Conservation (phyloP, 2,888 invertebrate genomes). For the Acronicta aceris region DNA sequence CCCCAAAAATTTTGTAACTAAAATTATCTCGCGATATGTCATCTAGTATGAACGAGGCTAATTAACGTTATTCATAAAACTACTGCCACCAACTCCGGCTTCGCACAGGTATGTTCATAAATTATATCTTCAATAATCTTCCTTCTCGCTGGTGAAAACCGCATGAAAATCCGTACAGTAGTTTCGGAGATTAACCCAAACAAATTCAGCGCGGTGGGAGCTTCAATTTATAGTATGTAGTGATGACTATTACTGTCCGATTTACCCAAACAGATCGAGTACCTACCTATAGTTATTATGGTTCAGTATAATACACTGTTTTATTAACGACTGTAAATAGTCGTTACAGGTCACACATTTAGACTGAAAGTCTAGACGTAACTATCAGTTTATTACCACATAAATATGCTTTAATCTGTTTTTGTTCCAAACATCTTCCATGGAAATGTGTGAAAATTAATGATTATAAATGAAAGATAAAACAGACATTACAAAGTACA, state of each 20-base stretch:
- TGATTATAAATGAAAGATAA: constrained; percentile 1
- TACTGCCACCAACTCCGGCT: too few species aligned
- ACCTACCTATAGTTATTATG: constrained; percentile 32
- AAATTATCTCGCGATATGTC: too few species aligned
- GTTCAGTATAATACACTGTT: constrained; percentile 12
- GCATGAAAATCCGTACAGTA: too few species aligned
- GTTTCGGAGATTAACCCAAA: too few species aligned
- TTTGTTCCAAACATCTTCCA: background rate
- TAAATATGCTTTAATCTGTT: constrained; percentile 8
- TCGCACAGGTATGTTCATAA: too few species aligned
- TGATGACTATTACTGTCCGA: background rate
- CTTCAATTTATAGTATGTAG: too few species aligned
- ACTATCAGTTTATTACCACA: constrained; percentile 1
- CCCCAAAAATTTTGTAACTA: too few species aligned
- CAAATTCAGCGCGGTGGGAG: too few species aligned
- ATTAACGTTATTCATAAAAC: too few species aligned
- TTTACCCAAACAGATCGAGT: constrained; percentile 45
- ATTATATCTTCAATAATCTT: too few species aligned
- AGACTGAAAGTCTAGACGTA: constrained; percentile 1
- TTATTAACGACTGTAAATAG: constrained; percentile 12
- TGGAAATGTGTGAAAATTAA: background rate
- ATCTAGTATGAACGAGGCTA: too few species aligned
- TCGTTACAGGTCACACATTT: constrained; percentile 36
- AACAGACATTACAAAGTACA: background rate
- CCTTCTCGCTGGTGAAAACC: too few species aligned